phyloP scores from a whole-genome alignment of 2,113 vertebrate genomes.

The Brachirus orientalis region DNA sequence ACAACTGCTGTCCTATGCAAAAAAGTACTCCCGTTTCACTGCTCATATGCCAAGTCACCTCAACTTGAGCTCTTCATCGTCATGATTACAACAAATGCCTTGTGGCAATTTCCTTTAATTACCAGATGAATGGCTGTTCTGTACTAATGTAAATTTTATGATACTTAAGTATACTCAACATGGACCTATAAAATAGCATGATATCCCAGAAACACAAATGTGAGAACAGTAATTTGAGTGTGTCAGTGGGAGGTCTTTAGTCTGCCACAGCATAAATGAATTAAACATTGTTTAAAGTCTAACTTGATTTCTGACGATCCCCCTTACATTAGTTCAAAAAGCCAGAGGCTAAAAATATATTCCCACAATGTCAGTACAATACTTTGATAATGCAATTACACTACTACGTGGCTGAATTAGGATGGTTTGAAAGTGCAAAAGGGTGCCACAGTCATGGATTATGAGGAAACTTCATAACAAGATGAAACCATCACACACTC shows the following conservation, averaged over 20 bases:
- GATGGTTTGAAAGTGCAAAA: slow-evolving; percentile 42
- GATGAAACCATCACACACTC: slow-evolving; percentile 73
- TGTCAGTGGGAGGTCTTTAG: slow-evolving; percentile 13
- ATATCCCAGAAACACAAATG: slow-evolving; percentile 24
- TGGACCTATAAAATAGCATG: slow-evolving; percentile 17
- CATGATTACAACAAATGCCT: slow-evolving; percentile 43
- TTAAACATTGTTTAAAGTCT: slow-evolving; percentile 25
- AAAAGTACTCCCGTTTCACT: slow-evolving; percentile 35
- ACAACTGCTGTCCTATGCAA: slow-evolving; percentile 68
- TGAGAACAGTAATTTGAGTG: slow-evolving; percentile 16
- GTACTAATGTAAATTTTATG: slow-evolving; percentile 45
- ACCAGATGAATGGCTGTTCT: slow-evolving; percentile 38
- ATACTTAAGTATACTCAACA: slow-evolving; percentile 45
- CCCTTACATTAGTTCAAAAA: slow-evolving; percentile 41
- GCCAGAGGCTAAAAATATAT: slow-evolving; percentile 69
- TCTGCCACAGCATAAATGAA: slow-evolving; percentile 24
- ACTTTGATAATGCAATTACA: slow-evolving; percentile 75
- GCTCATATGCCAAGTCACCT: slow-evolving; percentile 56
- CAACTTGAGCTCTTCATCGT: slow-evolving; percentile 33
- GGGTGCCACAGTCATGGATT: slow-evolving; percentile 62
- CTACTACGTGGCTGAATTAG: slow-evolving; percentile 55
- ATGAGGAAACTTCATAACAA: slow-evolving; percentile 70
- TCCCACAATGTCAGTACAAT: slow-evolving; percentile 42
- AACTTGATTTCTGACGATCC: slow-evolving; percentile 41
- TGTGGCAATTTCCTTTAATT: slow-evolving; percentile 52